A percentile compares a stretch with the other conserved stretches of the same genome.
These are phyloP conservation scores for Nebria salina DNA, from an alignment of 2,888 invertebrate species.

Conservation along the genomic window DNA sequence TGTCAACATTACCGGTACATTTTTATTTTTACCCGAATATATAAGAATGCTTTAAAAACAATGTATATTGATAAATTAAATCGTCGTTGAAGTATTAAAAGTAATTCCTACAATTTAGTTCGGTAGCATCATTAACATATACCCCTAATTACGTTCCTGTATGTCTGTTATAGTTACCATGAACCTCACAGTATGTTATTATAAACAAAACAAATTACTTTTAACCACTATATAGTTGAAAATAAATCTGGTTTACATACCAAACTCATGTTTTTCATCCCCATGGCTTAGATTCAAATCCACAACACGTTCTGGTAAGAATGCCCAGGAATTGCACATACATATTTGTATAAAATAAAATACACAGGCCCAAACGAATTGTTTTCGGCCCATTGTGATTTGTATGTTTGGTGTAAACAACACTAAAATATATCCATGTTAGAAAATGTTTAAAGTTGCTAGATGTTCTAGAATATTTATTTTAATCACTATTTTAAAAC, in stretches of 20 bases:
- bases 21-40: too few species aligned
- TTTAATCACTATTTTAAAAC: constrained; percentile 24
- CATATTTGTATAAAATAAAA: constrained; percentile 40
- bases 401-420: constrained; percentile 24
- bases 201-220: too few species aligned
- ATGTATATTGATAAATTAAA: too few species aligned
- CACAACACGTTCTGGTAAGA: not conserved
- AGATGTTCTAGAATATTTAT: constrained; percentile 24
- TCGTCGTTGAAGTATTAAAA: too few species aligned
- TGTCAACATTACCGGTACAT: too few species aligned
- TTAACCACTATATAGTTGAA: too few species aligned
- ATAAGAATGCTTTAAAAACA: too few species aligned
- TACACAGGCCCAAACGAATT: constrained; percentile 35
- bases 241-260: not conserved
- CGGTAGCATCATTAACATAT: too few species aligned
- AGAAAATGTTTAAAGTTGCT: constrained; percentile 22
- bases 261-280: not conserved
- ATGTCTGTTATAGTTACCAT: too few species aligned
- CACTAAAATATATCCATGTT: constrained; percentile 41
- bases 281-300: not conserved
- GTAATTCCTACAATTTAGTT: too few species aligned
- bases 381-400: constrained; percentile 43
- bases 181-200: too few species aligned
- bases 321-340: constrained; percentile 22
- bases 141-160: too few species aligned